These are phyloP conservation scores for Cloeon dipterum DNA, from an alignment of 2,888 invertebrate genomes.

Conservation along the genomic window DNA sequence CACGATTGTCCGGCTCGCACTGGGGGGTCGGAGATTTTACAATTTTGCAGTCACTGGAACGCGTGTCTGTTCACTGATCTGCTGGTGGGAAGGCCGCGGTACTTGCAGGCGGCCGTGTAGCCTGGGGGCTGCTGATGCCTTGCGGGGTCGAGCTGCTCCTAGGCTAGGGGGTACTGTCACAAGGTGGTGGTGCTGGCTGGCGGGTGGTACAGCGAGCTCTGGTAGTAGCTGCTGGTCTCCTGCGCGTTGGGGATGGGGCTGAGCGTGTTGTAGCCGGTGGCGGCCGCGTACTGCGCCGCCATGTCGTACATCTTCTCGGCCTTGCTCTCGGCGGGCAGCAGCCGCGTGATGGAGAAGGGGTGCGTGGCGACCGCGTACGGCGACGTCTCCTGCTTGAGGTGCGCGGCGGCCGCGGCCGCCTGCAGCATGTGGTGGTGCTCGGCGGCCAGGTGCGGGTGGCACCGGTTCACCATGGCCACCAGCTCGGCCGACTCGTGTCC, in stretches of 20 bases:
- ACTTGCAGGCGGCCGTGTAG: no score
- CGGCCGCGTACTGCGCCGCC: constrained; percentile 24
- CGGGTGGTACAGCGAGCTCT: constrained; percentile 53
- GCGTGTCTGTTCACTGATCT: no score
- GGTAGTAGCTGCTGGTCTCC: constrained; percentile 63
- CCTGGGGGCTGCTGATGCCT: neutral
- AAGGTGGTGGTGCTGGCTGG: constrained; percentile 54
- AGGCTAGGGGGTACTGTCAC: constrained; percentile 83
- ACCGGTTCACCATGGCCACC: constrained; percentile 38
- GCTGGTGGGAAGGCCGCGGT: no score
- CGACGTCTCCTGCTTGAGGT: constrained; percentile 55
- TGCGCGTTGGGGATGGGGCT: constrained; percentile 16
- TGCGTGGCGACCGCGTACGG: constrained; percentile 50
- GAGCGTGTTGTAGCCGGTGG: constrained; percentile 22
- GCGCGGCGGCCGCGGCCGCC: constrained; percentile 31
- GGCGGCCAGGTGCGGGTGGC: constrained; percentile 22
- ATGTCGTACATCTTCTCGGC: constrained; percentile 78
- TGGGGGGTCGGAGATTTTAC: no score
- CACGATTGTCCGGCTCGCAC: no score
- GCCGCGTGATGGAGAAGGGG: constrained; percentile 84
- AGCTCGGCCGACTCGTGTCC: constrained; percentile 24
- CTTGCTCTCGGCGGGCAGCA: constrained; percentile 71
- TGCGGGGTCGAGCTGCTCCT: constrained; percentile 16
- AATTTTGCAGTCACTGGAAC: no score
- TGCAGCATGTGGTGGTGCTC: constrained; percentile 17